phyloP scores from a whole-genome alignment of 2,797 vertebrate species.

The Lepus oiostolus region DNA sequence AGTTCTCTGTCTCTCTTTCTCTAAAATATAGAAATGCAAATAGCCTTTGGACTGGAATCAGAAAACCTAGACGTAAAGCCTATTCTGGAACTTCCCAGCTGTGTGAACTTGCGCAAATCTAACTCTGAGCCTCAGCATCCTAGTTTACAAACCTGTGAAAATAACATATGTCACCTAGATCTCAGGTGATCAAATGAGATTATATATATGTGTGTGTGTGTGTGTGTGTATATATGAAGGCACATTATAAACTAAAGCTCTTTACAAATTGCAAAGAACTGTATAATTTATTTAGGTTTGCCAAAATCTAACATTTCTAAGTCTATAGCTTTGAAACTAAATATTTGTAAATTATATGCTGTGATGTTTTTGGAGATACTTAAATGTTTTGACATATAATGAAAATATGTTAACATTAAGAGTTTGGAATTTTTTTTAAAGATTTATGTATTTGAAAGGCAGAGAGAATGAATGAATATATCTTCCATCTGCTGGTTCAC shows the following conservation, averaged over 20 bases:
- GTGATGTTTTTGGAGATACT: not conserved
- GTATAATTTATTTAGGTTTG: not conserved
- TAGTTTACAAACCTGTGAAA: not conserved
- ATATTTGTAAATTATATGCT: slow-evolving; percentile 33
- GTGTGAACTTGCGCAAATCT: not conserved
- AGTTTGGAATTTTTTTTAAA: slow-evolving; percentile 20
- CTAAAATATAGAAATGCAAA: not conserved
- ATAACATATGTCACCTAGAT: not conserved
- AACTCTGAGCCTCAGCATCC: not conserved
- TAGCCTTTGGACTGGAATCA: slow-evolving; percentile 50
- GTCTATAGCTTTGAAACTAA: slow-evolving; percentile 30
- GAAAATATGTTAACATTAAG: slow-evolving; percentile 45
- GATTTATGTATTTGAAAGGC: not conserved
- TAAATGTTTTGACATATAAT: slow-evolving; percentile 36
- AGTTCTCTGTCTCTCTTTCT: too few relatives aligned
- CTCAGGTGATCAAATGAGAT: not conserved
- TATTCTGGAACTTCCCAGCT: slow-evolving; percentile 15
- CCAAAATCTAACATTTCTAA: slow-evolving; percentile 10
- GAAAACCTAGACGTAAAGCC: not conserved
- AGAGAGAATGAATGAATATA: too few relatives aligned
- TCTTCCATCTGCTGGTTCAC: too few relatives aligned
- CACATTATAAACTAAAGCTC: slow-evolving; percentile 22
- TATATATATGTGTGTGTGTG: too few relatives aligned
- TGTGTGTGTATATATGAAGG: not conserved
- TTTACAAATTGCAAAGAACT: slow-evolving; percentile 15